A percentile compares a stretch with the other conserved stretches of the same genome.
Conservation (phyloP, 2,797 vertebrate genomes). For the Chelidonichthys spinosus region DNA sequence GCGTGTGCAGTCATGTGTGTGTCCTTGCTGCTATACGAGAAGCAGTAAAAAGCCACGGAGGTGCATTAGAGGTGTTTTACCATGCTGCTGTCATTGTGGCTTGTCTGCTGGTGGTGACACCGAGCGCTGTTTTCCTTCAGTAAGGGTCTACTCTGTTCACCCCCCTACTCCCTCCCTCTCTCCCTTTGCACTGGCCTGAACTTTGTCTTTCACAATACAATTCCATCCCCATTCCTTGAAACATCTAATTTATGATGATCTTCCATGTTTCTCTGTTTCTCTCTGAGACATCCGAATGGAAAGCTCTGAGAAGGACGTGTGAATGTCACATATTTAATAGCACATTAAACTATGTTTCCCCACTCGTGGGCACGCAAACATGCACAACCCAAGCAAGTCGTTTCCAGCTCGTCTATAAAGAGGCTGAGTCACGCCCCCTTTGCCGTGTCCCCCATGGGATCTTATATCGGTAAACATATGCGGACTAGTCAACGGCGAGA, state of each 20-base stretch:
- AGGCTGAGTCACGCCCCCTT: too few species aligned
- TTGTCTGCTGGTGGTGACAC: slow-evolving; percentile 58
- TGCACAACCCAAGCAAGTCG: neutral
- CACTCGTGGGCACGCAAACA: neutral
- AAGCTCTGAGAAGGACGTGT: slow-evolving; percentile 56
- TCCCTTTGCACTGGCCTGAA: neutral
- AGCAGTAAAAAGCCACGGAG: slow-evolving; percentile 69
- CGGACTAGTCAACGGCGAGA: too few species aligned
- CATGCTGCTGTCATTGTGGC: slow-evolving; percentile 78
- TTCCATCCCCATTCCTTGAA: neutral
- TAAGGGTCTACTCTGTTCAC: slow-evolving; percentile 39
- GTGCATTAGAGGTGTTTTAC: slow-evolving; percentile 79
- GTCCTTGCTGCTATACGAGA: slow-evolving; percentile 71
- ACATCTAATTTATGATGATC: neutral
- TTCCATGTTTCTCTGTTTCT: neutral
- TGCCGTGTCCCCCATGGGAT: too few species aligned
- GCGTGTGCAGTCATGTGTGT: slow-evolving; percentile 48
- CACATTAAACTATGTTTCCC: neutral
- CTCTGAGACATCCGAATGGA: slow-evolving; percentile 52
- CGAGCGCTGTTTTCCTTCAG: slow-evolving; percentile 54
- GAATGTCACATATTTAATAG: slow-evolving; percentile 9
- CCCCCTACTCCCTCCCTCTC: neutral
- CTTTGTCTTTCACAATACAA: slow-evolving; percentile 26
- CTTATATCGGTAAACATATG: too few species aligned
- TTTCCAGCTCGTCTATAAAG: neutral